Base-by-base conservation (phyloP, 1,140 invertebrate species). In the Riptortus pedestris region DNA sequence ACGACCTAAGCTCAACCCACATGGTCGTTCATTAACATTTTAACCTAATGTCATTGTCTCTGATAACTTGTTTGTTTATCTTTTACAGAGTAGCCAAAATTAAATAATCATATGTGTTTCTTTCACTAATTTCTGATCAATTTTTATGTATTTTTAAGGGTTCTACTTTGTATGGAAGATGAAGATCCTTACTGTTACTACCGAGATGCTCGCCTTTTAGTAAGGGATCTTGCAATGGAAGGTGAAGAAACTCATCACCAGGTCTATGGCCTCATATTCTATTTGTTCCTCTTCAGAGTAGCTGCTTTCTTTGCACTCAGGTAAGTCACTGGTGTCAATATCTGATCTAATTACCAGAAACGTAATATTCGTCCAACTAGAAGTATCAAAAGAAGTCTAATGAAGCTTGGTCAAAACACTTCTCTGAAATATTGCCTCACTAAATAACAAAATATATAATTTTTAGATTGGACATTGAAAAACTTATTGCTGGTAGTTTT, bases 141-240 rank as follows among this genome's bases (percentile, higher is more conserved):
- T n/a, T n/a, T n/a, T n/a, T n/a, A n/a, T n/a, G n/a, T n/a, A n/a
- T 27, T 48, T 62, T 62, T 18, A 16, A 64, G 63, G 59, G 31
- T 47, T 20, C 67, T 72, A 64, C 20, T 31, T 1, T 72, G 71
- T 43, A 31, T 24, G 4, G 58, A 67, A 16, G 59, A 63, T 3
- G 28, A 57, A 0, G 66, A 67, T 16, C 28, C 66, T 2, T 72
- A 71, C 62, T 73, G 72, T 38, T 67, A 68, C 43, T 72, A 73
- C 63, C 62, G 68, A 48, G 68, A 69, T 57, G 71, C 71, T 2
- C 33, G 60, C 5, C 55, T 73, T n/a, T 58, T 73, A 18, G 65
- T 81, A 12, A 60, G 77, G 60, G 74, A 80, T 67, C 72, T 81
- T 70, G 79, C 80, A 60, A 79, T 83, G 63, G 57, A 62, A 18